A percentile compares a stretch with the other conserved stretches of the same genome.
phyloP scores from a whole-genome alignment of 1,140 invertebrate species.

The Episyrphus balteatus region DNA sequence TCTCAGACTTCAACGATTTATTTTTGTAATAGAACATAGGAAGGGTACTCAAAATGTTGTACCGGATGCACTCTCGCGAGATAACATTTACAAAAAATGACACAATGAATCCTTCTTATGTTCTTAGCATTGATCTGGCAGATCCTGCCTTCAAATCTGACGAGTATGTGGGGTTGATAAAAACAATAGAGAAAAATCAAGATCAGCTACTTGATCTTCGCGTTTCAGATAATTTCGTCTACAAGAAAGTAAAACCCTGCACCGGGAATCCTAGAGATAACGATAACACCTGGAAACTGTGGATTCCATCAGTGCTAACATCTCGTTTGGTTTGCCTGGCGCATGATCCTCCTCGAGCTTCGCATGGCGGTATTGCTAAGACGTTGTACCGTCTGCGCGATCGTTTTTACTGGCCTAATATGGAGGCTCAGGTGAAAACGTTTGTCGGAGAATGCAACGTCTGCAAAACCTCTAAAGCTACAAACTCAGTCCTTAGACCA shows the following conservation, averaged over 20 bases:
- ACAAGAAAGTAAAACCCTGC: too few species aligned
- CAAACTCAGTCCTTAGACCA: not conserved
- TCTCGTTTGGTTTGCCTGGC: not conserved
- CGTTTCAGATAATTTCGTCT: conserved; percentile 4
- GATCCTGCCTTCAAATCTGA: conserved; percentile 1
- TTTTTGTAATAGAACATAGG: conserved; percentile 3
- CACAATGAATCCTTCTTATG: too few species aligned
- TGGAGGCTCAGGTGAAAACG: not conserved
- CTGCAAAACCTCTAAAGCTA: conserved; percentile 4
- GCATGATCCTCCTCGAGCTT: conserved; percentile 2
- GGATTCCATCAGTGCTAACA: too few species aligned
- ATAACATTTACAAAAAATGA: not conserved
- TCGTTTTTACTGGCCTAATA: too few species aligned
- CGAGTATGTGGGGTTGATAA: conserved; percentile 3
- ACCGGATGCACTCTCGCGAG: conserved; percentile 3
- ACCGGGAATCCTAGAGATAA: too few species aligned
- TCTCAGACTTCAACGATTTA: conserved; percentile 3
- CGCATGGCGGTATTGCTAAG: conserved; percentile 5
- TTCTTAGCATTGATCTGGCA: conserved; percentile 1
- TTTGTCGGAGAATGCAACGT: conserved; percentile 2
- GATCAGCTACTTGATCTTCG: conserved; percentile 5
- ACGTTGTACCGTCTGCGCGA: conserved; percentile 1
- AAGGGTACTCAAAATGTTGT: not conserved
- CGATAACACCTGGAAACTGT: too few species aligned
- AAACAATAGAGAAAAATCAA: not conserved